Evolutionary conservation across 2,888 invertebrate genomes (phyloP).

Genomic region (Phaonia tiefii): DNA sequence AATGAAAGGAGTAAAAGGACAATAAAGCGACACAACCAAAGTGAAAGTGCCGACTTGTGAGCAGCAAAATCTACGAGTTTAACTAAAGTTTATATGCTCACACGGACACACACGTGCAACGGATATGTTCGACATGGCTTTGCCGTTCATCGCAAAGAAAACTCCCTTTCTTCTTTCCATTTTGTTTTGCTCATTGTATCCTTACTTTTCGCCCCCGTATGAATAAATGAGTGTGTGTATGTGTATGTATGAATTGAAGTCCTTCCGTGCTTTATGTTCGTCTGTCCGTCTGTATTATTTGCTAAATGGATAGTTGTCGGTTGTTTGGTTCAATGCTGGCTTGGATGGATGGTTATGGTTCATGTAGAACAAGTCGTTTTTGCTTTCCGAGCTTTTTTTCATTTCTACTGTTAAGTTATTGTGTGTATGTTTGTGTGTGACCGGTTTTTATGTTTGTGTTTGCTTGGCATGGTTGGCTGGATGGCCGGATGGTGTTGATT

Average conservation of each 20-base stretch:
- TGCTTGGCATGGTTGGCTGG: constrained; percentile 51
- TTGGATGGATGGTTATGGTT: constrained; percentile 48
- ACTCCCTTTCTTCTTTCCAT: neutral
- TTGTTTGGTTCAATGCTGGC: constrained; percentile 41
- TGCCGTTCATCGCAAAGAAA: constrained; percentile 25
- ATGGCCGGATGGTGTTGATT: constrained; percentile 78
- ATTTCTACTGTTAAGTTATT: constrained; percentile 5
- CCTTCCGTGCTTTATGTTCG: constrained; percentile 54
- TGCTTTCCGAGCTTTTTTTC: constrained; percentile 37
- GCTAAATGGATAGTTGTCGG: constrained; percentile 57
- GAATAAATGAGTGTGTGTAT: constrained; percentile 16
- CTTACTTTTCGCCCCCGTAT: neutral
- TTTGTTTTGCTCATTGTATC: constrained; percentile 2
- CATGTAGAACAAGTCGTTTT: constrained; percentile 45
- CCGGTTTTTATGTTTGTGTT: constrained; percentile 20
- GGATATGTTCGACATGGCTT: constrained; percentile 47
- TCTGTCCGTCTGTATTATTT: constrained; percentile 56
- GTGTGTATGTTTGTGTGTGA: constrained; percentile 7
- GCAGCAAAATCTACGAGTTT: neutral
- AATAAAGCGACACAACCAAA: constrained; percentile 42
- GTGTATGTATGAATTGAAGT: constrained; percentile 36
- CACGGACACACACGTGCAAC: neutral
- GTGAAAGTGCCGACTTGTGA: constrained; percentile 55
- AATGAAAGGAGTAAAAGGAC: constrained; percentile 4
- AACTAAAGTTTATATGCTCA: constrained; percentile 26